Percentiles rank a stretch among this genome's conserved stretches.
phyloP scores from a whole-genome alignment of 1,140 invertebrate species.

The Capitella teleta region DNA sequence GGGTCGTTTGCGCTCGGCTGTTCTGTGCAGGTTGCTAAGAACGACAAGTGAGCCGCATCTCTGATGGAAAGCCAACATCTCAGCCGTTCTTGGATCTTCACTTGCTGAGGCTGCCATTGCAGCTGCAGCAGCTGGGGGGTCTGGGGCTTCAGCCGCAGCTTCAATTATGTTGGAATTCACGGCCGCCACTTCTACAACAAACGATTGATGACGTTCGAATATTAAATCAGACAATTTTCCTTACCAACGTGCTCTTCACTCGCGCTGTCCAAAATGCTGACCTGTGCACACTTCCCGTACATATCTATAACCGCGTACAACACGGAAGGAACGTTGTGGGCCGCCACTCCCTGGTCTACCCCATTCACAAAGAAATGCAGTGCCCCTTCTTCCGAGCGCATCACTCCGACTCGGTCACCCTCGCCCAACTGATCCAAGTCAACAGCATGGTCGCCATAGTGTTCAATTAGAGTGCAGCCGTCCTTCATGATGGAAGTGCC shows the following conservation, averaged over 20 bases:
- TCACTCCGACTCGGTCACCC: constrained; percentile 55
- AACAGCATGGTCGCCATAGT: constrained; percentile 72
- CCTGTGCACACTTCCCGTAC: constrained; percentile 85
- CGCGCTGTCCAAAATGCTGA: constrained; percentile 46
- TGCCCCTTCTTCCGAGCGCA: constrained; percentile 51
- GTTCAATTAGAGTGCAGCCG: constrained; percentile 63
- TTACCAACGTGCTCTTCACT: constrained; percentile 17
- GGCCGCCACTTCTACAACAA: neutral
- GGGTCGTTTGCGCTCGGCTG: constrained; percentile 60
- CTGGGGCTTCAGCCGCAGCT: too few species aligned
- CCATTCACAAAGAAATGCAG: constrained; percentile 84
- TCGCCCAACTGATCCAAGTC: constrained; percentile 66
- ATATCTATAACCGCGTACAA: constrained; percentile 81
- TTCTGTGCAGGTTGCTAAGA: constrained; percentile 71
- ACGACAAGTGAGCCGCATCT: constrained; percentile 77
- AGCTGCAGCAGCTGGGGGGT: constrained; percentile 7
- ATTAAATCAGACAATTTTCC: too few species aligned
- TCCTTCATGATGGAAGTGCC: constrained; percentile 72
- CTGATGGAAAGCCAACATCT: constrained; percentile 70
- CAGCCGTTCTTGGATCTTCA: neutral
- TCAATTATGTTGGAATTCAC: constrained; percentile 1
- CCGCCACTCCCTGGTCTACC: constrained; percentile 72
- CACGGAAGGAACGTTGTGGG: constrained; percentile 57
- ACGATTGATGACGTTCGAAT: too few species aligned
- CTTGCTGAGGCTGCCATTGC: constrained; percentile 5